Percentiles rank a stretch among this genome's conserved stretches.
These are phyloP conservation scores for Petaurus breviceps DNA, from an alignment of 2,113 vertebrate genomes.

Conservation along the genomic window DNA sequence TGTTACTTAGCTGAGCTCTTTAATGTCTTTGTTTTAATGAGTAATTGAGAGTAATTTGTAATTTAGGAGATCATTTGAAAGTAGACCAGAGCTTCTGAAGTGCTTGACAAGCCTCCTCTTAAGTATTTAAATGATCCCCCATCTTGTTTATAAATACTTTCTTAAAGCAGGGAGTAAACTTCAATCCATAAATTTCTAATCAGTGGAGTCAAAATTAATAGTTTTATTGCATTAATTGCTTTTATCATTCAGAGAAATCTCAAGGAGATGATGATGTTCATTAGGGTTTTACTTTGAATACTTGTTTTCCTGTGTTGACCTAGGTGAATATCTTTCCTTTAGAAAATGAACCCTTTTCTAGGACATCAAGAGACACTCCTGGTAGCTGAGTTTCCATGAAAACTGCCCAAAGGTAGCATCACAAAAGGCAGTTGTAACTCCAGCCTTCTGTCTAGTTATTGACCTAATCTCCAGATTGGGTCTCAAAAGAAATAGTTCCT, in stretches of 20 bases:
- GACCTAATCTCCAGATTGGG: neutral
- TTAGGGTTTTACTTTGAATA: constrained; percentile 66
- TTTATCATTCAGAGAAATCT: constrained; percentile 78
- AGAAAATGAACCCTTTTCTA: constrained; percentile 27
- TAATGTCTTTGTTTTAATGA: constrained; percentile 48
- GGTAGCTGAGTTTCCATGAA: constrained; percentile 37
- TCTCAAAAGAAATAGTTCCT: constrained; percentile 15
- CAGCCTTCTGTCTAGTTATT: neutral
- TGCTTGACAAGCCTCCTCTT: constrained; percentile 51
- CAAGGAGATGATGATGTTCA: constrained; percentile 57
- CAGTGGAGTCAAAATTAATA: constrained; percentile 69
- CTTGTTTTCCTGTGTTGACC: constrained; percentile 55
- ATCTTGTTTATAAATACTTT: constrained; percentile 50
- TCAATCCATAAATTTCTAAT: constrained; percentile 53
- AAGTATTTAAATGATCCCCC: constrained; percentile 46
- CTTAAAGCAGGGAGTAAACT: constrained; percentile 39
- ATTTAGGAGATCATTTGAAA: constrained; percentile 42
- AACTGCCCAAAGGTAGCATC: constrained; percentile 13
- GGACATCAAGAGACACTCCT: constrained; percentile 40
- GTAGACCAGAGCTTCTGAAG: constrained; percentile 62
- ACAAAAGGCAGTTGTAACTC: constrained; percentile 20
- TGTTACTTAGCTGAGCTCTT: constrained; percentile 44
- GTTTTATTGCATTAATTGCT: constrained; percentile 75
- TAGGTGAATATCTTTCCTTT: neutral
- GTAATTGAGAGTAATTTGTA: constrained; percentile 46